Conservation (phyloP, 2,113 vertebrate genomes). For the Mungos mungo region DNA sequence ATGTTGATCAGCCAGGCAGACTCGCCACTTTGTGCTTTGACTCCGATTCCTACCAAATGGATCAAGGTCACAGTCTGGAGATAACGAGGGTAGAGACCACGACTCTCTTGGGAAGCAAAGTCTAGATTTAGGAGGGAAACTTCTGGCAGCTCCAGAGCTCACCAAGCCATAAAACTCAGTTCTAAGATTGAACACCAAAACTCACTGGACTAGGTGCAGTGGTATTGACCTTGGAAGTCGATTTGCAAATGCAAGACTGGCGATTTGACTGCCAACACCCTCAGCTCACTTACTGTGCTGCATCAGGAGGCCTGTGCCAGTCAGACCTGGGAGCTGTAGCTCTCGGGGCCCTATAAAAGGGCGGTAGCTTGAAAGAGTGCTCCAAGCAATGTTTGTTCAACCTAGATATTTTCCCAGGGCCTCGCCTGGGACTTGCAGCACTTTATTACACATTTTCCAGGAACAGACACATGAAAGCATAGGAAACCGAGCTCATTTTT, state of each 20-base stretch:
- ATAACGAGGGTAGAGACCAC: slow-evolving; percentile 51
- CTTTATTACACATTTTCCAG: slow-evolving; percentile 54
- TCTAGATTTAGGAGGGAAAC: slow-evolving; percentile 54
- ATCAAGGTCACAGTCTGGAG: slow-evolving; percentile 40
- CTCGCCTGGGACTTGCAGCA: slow-evolving; percentile 42
- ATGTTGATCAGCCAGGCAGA: slow-evolving; percentile 19
- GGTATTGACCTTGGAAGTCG: not conserved
- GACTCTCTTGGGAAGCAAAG: slow-evolving; percentile 79
- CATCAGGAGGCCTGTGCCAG: not conserved
- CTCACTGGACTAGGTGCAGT: slow-evolving; percentile 80
- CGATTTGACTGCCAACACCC: not conserved
- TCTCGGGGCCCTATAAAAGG: not conserved
- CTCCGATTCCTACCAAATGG: slow-evolving; percentile 27
- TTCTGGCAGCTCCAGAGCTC: slow-evolving; percentile 53
- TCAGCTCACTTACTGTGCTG: not conserved
- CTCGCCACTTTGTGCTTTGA: not conserved
- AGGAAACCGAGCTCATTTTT: slow-evolving; percentile 41
- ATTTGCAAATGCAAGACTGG: not conserved
- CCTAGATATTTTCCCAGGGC: slow-evolving; percentile 55
- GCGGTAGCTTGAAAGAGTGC: slow-evolving; percentile 38
- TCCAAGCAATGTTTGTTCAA: slow-evolving; percentile 57
- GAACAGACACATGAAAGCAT: slow-evolving; percentile 36
- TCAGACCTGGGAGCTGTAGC: not conserved
- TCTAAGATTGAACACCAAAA: slow-evolving; percentile 56
- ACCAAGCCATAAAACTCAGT: slow-evolving; percentile 33